Evolutionary conservation across 2,113 vertebrate genomes (phyloP).

Genomic region (Steatornis caripensis): DNA sequence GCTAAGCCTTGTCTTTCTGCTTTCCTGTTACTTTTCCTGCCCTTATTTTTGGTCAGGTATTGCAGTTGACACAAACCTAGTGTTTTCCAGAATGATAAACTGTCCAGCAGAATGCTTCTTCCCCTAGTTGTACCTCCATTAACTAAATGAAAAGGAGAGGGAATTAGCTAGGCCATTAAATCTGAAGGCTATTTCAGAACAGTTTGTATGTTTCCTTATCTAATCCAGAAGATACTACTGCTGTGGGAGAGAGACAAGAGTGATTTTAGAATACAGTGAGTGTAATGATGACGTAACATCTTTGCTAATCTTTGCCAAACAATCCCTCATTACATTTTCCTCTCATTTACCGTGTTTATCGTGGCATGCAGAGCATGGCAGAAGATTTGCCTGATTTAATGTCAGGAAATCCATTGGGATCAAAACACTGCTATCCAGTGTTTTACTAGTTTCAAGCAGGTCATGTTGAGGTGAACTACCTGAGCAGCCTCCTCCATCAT

Average conservation of each 20-base stretch:
- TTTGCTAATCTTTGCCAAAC: background rate
- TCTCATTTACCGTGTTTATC: background rate
- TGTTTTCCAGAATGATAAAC: background rate
- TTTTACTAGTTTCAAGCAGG: background rate
- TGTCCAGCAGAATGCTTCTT: background rate
- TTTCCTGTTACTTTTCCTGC: background rate
- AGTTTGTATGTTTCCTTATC: background rate
- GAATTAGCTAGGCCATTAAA: background rate
- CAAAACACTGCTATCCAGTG: background rate
- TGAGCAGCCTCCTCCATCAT: background rate
- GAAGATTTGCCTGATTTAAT: conserved; percentile 11
- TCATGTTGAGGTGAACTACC: background rate
- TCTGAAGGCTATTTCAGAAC: background rate
- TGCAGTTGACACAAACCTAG: background rate
- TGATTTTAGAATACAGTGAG: background rate
- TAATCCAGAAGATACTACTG: background rate
- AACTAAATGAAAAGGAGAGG: background rate
- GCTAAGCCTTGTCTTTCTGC: background rate
- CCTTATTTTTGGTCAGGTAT: background rate
- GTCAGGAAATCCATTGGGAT: background rate
- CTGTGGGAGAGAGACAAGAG: background rate
- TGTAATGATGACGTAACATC: background rate
- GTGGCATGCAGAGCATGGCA: background rate
- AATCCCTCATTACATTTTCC: conserved; percentile 5
- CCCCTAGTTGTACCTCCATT: background rate